phyloP scores from a whole-genome alignment of 1,140 invertebrate genomes.

The Geopemphigus sp. region DNA sequence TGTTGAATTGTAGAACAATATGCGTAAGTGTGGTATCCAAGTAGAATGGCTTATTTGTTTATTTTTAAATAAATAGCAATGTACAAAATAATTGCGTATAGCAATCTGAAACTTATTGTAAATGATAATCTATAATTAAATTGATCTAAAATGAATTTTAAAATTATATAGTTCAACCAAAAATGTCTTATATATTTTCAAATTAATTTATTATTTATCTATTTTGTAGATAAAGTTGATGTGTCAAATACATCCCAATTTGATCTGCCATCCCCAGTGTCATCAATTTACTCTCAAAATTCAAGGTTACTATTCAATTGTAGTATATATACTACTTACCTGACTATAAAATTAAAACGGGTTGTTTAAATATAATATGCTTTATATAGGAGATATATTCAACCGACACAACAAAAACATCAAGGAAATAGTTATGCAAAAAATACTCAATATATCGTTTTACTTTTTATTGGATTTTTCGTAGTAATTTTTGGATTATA shows the following conservation, averaged over 20 bases:
- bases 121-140: too few relatives aligned
- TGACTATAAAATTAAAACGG: not conserved
- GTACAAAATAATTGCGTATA: too few relatives aligned
- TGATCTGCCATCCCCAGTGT: conserved; percentile 36
- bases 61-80: too few relatives aligned
- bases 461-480: conserved; percentile 32
- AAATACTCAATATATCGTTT: conserved; percentile 41
- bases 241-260: conserved; percentile 35
- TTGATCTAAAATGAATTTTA: not conserved
- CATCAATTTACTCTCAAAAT: conserved; percentile 40
- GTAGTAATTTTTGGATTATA: conserved; percentile 44
- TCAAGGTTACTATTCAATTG: conserved; percentile 18
- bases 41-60: too few relatives aligned
- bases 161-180: not conserved
- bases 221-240: not conserved
- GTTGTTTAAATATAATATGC: not conserved
- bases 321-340: not conserved
- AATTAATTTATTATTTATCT: not conserved
- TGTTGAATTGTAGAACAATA: too few relatives aligned
- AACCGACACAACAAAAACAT: conserved; percentile 32
- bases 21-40: too few relatives aligned
- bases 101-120: too few relatives aligned
- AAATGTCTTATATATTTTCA: not conserved
- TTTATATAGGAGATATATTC: conserved; percentile 25
- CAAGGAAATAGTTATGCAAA: conserved; percentile 27